Base-by-base conservation (phyloP, 2,888 invertebrate genomes). In the Dendrolimus houi region DNA sequence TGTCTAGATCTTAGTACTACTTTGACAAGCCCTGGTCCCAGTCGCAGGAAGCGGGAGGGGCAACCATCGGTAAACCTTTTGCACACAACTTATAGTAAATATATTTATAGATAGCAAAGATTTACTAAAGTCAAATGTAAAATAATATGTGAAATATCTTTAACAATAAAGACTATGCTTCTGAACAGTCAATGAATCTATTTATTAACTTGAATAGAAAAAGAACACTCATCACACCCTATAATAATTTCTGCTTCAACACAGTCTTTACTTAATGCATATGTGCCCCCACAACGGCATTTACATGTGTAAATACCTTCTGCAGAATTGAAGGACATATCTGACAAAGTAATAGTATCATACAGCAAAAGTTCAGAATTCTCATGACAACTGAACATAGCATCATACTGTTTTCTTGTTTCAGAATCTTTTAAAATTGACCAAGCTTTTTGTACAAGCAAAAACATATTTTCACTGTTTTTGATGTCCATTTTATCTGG, bases 181-280 rank as follows among this genome's bases (percentile, higher is more conserved):
- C 29, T 29, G 29, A 29, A 29, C 29, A 29, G 29, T 29, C 29
- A 29, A 6, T 29, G 29, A 29, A 29, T 29, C 29, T 29, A 29
- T 29, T 29, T 29, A 29, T 89, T 88, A 55, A 94, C 83, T 68
- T 91, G 79, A 72, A 95, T 92, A 68, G 93, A 92, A 79, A 95
- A 93, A 56, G 95, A 95, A 83, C 96, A 96, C 80, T 95, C 94
- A 74, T 93, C 92, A 85, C 96, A 96, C 65, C 91, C 92, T 66
- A 94, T 88, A 66, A 92, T 75, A 72, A 91, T 84, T 57, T 65
- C 67, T 54, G 67, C 58, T 9, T 64, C 59, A 29, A 65, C 57
- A 42, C 58, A 61, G 52, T 75, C 75, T 17, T 52, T 58, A 54
- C 87, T 70, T 42, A 94, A 79, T 47, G 81, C 67, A 77, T 94